These are phyloP conservation scores for Astur gentilis DNA, from an alignment of 2,113 vertebrate species.

Conservation along the genomic window DNA sequence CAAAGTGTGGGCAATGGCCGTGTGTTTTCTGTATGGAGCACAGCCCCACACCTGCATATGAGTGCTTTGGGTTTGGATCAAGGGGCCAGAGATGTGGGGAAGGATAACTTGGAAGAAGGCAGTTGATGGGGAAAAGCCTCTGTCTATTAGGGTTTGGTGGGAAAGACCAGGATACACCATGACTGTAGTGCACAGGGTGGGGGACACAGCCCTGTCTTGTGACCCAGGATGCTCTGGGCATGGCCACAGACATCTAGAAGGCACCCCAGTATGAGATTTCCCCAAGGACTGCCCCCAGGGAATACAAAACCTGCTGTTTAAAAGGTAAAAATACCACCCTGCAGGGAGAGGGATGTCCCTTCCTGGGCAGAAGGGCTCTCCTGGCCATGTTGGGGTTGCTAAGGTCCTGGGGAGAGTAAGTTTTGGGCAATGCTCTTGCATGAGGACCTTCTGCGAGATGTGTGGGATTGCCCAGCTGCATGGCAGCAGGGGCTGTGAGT, in stretches of 20 bases:
- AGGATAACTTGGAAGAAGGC: background rate
- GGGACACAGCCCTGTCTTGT: background rate
- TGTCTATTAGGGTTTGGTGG: background rate
- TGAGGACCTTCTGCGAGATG: background rate
- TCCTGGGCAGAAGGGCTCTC: background rate
- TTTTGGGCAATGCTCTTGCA: no score
- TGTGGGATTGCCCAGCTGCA: fast-evolving
- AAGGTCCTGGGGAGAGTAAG: no score
- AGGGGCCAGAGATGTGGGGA: background rate
- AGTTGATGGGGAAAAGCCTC: background rate
- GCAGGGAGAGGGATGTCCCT: background rate
- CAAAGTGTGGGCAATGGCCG: fast-evolving
- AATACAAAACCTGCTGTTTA: background rate
- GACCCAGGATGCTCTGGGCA: background rate
- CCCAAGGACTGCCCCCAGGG: background rate
- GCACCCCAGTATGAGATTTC: background rate
- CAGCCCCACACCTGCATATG: background rate
- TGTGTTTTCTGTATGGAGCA: background rate
- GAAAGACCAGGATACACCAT: background rate
- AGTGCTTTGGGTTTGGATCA: background rate
- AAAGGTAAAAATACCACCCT: background rate
- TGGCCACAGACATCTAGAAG: background rate
- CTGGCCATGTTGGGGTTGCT: background rate
- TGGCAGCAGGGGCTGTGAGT: background rate
- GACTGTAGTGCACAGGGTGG: no score